Evolutionary conservation across 2,797 vertebrate species (phyloP).

Genomic region (Rhinoraja longicauda): DNA sequence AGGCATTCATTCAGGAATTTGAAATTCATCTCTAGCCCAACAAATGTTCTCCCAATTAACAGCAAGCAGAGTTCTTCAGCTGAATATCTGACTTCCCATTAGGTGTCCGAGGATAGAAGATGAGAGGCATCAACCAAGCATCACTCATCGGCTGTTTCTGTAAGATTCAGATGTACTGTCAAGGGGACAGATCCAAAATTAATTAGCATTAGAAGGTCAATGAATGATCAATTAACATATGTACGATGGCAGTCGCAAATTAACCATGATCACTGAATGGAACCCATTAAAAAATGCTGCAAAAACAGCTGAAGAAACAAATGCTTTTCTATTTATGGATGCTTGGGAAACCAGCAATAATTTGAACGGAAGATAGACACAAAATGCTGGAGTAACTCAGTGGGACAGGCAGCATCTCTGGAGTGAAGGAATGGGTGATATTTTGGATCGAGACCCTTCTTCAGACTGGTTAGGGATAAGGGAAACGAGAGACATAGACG

Average conservation of each 20-base stretch:
- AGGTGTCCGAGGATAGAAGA: neutral
- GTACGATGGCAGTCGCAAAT: neutral
- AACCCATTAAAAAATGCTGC: conserved; percentile 1
- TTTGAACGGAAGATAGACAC: neutral
- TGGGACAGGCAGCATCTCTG: too few relatives aligned
- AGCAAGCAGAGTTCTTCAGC: neutral
- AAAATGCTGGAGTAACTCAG: too few relatives aligned
- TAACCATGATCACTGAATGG: neutral
- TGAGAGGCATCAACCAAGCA: neutral
- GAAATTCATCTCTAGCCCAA: conserved; percentile 13
- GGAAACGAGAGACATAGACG: too few relatives aligned
- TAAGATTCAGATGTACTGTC: neutral
- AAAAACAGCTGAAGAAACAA: neutral
- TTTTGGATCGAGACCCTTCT: too few relatives aligned
- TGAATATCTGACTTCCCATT: conserved; percentile 9
- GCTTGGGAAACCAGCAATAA: neutral
- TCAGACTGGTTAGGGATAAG: too few relatives aligned
- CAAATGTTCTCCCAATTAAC: conserved; percentile 9
- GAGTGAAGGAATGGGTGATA: too few relatives aligned
- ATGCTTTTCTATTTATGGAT: neutral
- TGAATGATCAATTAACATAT: conserved; percentile 15
- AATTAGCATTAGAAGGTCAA: neutral
- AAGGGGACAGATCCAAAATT: neutral
- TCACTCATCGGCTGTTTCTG: neutral
- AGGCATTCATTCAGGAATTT: conserved; percentile 3